Evolutionary conservation across 2,113 vertebrate species (phyloP).

Genomic region (Speoplatyrhinus poulsoni): DNA sequence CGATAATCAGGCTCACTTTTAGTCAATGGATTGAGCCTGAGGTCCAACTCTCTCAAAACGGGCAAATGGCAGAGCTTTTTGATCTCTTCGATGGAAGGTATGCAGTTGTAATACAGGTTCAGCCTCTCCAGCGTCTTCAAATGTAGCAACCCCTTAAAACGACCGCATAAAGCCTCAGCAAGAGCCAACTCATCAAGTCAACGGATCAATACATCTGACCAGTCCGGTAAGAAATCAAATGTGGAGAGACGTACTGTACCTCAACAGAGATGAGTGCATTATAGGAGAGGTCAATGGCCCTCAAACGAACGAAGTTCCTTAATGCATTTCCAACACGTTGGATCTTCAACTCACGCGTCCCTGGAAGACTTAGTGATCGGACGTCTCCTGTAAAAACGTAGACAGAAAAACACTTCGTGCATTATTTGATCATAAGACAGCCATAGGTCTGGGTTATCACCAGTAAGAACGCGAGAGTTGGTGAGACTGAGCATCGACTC

Average conservation of each 20-base stretch:
- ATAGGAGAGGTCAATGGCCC: slow-evolving; percentile 78
- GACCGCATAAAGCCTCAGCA: background rate
- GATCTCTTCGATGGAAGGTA: slow-evolving; percentile 76
- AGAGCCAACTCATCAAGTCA: background rate
- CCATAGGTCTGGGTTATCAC: too few relatives aligned
- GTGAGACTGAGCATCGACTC: too few relatives aligned
- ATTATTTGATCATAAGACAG: too few relatives aligned
- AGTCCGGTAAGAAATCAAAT: background rate
- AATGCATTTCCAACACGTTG: slow-evolving; percentile 74
- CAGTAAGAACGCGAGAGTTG: too few relatives aligned
- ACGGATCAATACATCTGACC: background rate
- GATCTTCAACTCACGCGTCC: slow-evolving; percentile 81
- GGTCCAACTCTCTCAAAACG: slow-evolving; percentile 75
- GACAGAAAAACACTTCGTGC: background rate
- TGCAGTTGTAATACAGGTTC: slow-evolving; percentile 81
- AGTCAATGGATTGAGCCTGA: slow-evolving; percentile 81
- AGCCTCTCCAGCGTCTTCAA: slow-evolving; percentile 77
- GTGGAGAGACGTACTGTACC: slow-evolving; percentile 41
- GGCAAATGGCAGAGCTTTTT: slow-evolving; percentile 70
- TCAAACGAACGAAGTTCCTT: slow-evolving; percentile 76
- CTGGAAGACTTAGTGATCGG: slow-evolving; percentile 77
- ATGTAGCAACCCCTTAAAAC: slow-evolving; percentile 76
- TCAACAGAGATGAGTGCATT: slow-evolving; percentile 78
- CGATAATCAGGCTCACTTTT: slow-evolving; percentile 75
- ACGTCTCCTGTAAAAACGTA: slow-evolving; percentile 71